Percentiles rank a stretch among this genome's conserved stretches.
Conservation (phyloP, 2,113 vertebrate species). For the Pimephales promelas region DNA sequence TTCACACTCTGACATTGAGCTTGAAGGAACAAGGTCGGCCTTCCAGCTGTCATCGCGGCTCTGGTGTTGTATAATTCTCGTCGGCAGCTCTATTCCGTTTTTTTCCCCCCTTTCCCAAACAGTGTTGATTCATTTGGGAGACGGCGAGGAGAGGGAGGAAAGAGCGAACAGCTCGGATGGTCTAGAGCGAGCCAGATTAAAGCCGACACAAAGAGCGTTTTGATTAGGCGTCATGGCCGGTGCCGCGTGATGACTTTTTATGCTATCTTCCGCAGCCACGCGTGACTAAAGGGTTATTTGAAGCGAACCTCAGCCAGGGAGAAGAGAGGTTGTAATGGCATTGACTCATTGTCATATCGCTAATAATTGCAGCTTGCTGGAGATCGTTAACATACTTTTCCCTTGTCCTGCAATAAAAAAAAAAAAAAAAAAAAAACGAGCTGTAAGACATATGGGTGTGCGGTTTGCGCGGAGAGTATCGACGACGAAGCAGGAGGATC, state of each 20-base stretch:
- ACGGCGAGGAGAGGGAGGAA: conserved; percentile 7
- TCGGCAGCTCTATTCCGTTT: conserved; percentile 52
- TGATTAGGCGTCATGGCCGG: conserved; percentile 45
- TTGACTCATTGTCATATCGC: conserved; percentile 11
- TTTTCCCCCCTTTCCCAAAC: conserved; percentile 51
- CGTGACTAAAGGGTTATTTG: conserved; percentile 46
- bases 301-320: conserved; percentile 3
- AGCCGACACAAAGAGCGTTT: conserved; percentile 48
- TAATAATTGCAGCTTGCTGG: conserved; percentile 36
- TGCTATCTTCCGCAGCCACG: conserved; percentile 32
- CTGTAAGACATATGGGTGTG: no score
- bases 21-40: conserved; percentile 61
- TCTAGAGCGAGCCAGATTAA: conserved; percentile 47
- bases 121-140: conserved; percentile 55
- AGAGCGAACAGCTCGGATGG: conserved; percentile 27
- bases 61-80: conserved; percentile 62
- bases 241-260: conserved; percentile 15
- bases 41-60: conserved; percentile 56
- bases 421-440: background rate
- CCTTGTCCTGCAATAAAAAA: background rate
- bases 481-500: background rate
- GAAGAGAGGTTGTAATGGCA: conserved; percentile 24
- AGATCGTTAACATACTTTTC: conserved; percentile 37
- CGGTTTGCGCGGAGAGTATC: background rate
- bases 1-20: conserved; percentile 54